Percentiles rank a stretch among this genome's conserved stretches.
phyloP scores from a whole-genome alignment of 2,888 invertebrate species.

The Mactromeris polynyma region DNA sequence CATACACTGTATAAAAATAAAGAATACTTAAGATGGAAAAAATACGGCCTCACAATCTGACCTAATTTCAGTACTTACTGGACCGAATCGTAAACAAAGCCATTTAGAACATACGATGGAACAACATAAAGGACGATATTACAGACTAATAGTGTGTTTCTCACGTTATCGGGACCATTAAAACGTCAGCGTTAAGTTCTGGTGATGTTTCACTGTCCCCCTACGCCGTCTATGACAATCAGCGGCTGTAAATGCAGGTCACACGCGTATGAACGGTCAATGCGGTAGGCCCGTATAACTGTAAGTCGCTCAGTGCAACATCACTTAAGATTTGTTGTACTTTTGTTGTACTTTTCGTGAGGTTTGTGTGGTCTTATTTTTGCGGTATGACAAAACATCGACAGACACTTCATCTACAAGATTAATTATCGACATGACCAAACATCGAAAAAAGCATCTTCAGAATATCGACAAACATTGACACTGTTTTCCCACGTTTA shows the following conservation, averaged over 20 bases:
- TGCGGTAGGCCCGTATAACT: not conserved
- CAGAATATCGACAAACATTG: too few relatives aligned
- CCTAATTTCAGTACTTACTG: not conserved
- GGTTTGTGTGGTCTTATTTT: too few relatives aligned
- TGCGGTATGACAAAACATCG: too few relatives aligned
- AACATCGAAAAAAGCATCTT: too few relatives aligned
- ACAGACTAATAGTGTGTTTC: not conserved
- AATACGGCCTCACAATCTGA: too few relatives aligned
- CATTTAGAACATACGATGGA: not conserved
- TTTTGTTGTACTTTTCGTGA: too few relatives aligned
- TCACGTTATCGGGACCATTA: not conserved
- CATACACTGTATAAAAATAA: too few relatives aligned
- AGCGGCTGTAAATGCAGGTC: not conserved
- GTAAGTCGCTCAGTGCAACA: not conserved
- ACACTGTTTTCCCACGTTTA: too few relatives aligned
- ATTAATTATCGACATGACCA: too few relatives aligned
- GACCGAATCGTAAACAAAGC: not conserved
- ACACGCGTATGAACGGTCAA: not conserved
- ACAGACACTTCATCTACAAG: too few relatives aligned
- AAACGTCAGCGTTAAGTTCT: not conserved
- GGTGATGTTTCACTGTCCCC: constrained; percentile 1
- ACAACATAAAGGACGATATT: not conserved
- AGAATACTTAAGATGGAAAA: too few relatives aligned
- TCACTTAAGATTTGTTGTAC: too few relatives aligned
- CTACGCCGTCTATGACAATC: not conserved